Evolutionary conservation across 1,140 invertebrate species (phyloP), one percentile per base, ranked within the genome.

Genomic region (Caligus rogercresseyi): DNA sequence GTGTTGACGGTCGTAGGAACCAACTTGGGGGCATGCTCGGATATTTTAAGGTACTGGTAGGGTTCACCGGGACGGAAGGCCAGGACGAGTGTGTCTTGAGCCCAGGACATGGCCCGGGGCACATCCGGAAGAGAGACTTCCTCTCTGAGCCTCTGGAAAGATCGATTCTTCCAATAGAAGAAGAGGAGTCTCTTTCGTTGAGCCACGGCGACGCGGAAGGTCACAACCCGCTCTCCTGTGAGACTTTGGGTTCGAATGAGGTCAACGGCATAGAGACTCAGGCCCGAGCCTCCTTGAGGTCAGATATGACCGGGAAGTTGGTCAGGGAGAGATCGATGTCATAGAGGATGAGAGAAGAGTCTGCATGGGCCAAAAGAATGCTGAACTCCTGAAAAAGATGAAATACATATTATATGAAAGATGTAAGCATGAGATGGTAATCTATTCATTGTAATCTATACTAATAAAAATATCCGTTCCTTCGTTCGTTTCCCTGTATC

Each of bases 81-180:
- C 61, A 91, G 78, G 74, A 83, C 88, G 7, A 93, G 74, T 14
- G 83, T 81, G 69, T 89, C 82, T 66, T 82, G 78, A 63, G 84
- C 85, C 89, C 89, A 95, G n/a, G 82, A 79, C 69, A 96, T 75
- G 20, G 84, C 80, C 71, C 82, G 81, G 18, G 90, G 89, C 52
- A 86, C 79, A 74, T 96, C 91, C 53, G 81, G 80, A 24, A 95
- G 75, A 25, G 78, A 81, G 21, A 95, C 79, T 70, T 86, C 84
- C 68, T 82, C 77, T 67, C 80, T 70, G 54, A 89, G 77, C 56
- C 86, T 79, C 56, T 82, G 77, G 72, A 95, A 91, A 65, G 82
- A 78, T 70, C 83, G 78, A 67, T 86, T 84, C 70, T 92, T 93
- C 79, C 87, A 93, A 72, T 85, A 88, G 73, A 85, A 95, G 2